Evolutionary conservation across 2,888 invertebrate genomes (phyloP).

Genomic region (Alloplasta piceator): DNA sequence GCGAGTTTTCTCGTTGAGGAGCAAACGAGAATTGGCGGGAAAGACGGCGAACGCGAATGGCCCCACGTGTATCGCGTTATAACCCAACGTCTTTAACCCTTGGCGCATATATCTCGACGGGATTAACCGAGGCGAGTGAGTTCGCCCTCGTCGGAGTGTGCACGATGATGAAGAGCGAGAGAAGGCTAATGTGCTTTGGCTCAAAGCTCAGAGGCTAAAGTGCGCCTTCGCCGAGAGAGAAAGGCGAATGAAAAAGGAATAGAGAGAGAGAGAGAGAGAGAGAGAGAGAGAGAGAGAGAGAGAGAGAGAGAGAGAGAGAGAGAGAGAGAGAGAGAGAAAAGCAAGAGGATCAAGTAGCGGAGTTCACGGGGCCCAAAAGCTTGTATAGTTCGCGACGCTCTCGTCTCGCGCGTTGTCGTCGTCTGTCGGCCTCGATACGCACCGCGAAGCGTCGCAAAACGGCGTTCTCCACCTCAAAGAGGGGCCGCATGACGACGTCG

Average conservation of each 20-base stretch:
- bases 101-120: slow-evolving; percentile 22
- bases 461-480: slow-evolving; percentile 73
- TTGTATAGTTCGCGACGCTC: slow-evolving; percentile 26
- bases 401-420: slow-evolving; percentile 71
- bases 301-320: slow-evolving; percentile 18
- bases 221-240: not conserved
- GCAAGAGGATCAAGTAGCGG: slow-evolving; percentile 28
- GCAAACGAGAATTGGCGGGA: slow-evolving; percentile 22
- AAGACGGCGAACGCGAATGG: not conserved
- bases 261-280: not conserved
- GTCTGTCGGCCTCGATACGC: slow-evolving; percentile 79
- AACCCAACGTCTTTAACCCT: slow-evolving; percentile 38
- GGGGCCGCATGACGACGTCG: slow-evolving; percentile 55
- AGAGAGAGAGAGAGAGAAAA: slow-evolving; percentile 30
- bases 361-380: slow-evolving; percentile 49
- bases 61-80: slow-evolving; percentile 48
- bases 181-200: not conserved
- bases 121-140: slow-evolving; percentile 36
- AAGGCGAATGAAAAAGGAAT: not conserved
- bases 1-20: not conserved
- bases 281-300: not conserved
- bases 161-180: slow-evolving; percentile 25
- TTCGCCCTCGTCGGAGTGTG: not conserved
- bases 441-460: slow-evolving; percentile 78
- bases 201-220: not conserved